Evolutionary conservation across 2,797 vertebrate genomes (phyloP).

Genomic region (Odontamblyopus rebecca): DNA sequence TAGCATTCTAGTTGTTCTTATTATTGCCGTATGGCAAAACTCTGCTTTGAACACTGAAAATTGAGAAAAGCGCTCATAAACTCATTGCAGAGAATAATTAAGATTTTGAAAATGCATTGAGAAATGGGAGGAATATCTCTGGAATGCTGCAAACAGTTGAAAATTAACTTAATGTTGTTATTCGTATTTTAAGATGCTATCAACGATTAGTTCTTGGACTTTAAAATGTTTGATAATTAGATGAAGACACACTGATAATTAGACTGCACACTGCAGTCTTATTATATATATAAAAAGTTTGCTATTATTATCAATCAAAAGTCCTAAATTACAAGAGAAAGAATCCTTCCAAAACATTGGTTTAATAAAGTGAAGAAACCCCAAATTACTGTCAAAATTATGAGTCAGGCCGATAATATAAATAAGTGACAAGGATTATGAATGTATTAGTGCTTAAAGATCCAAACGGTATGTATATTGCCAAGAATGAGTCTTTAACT

Average conservation of each 20-base stretch:
- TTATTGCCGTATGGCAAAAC: too few relatives aligned
- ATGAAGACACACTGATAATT: neutral
- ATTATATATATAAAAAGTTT: neutral
- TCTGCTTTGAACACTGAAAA: too few relatives aligned
- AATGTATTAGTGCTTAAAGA: neutral
- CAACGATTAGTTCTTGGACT: neutral
- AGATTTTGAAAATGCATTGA: too few relatives aligned
- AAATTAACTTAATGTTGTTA: too few relatives aligned
- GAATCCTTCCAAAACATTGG: neutral
- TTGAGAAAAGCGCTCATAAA: too few relatives aligned
- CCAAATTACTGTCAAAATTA: neutral
- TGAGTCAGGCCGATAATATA: neutral
- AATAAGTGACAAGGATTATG: conserved; percentile 1
- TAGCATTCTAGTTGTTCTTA: too few relatives aligned
- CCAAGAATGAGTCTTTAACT: conserved; percentile 2
- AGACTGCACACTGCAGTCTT: neutral
- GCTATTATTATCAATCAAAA: too few relatives aligned
- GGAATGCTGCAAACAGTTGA: neutral
- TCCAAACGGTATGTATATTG: neutral
- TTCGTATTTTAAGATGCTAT: neutral
- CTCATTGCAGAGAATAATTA: too few relatives aligned
- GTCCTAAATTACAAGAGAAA: neutral
- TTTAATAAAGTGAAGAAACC: neutral
- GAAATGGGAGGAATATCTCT: too few relatives aligned
- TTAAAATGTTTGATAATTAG: too few relatives aligned